Base-by-base conservation (phyloP, 2,797 vertebrate species). In the Mormyrus hasselquistii region DNA sequence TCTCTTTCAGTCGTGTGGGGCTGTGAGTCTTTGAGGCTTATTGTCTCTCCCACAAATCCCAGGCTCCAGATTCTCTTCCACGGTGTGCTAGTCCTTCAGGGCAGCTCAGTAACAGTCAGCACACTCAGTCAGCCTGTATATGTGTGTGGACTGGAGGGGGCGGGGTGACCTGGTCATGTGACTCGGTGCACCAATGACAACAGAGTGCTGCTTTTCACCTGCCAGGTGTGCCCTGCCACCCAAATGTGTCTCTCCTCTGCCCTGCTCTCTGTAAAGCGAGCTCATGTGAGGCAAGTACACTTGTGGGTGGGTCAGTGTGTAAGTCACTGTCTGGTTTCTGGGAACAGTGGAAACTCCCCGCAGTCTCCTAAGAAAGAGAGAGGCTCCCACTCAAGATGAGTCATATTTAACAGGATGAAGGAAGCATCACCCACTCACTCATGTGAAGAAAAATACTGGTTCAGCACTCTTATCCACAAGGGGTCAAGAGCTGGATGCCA, bases 141-240 rank as follows among this genome's bases (percentile, higher is more conserved):
- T 87, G 34, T 44, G 57, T n/a, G 38, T 0, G n/a, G 19, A 41
- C 90, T 29, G 44, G 49, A 90, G 87, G 88, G 90, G 91, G 93
- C 93, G 91, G 92, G 92, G 89, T 34, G 89, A 89, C 88, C 0
- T 19, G 55, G 91, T 93, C 95, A 95, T 29, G 93, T 96, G 95
- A 90, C 10, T 79, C 4, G 0, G 38, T 88, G 86, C 91, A 83
- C 94, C 95, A 95, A 94, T 94, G 85, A 92, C 59, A 88, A 91
- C 8, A 49, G 87, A 19, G 91, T 87, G 16, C 91, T 91, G 85
- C 88, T 16, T 91, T 92, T 91, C 91, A 79, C 89, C 44, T 91
- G 94, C 94, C 94, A 94, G 93, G 69, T 62, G 76, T 69, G 57
- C 47, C 29, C 79, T 25, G 52, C 86, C 69, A 12, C 1, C 73